Conservation (phyloP, 2,113 vertebrate species). For the Leuciscus idus region DNA sequence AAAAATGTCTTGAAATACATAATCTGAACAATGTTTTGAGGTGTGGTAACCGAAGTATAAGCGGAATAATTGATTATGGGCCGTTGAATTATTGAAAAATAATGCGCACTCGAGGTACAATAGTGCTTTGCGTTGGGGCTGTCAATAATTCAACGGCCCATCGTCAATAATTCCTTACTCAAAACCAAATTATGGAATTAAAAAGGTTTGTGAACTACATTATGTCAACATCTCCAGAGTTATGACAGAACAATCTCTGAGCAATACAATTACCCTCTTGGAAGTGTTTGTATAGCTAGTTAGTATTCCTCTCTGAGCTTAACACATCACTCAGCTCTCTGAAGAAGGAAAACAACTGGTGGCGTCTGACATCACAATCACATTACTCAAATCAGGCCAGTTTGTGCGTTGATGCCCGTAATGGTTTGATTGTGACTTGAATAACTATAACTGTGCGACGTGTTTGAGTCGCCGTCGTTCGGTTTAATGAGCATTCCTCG, state of each 20-base stretch:
- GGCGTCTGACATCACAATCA: constrained; percentile 14
- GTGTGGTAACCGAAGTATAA: no score
- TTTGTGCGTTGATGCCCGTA: not conserved
- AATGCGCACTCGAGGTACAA: no score
- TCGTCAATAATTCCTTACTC: not conserved
- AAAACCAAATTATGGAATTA: not conserved
- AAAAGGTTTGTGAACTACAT: not conserved
- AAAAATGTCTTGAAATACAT: no score
- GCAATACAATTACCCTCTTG: not conserved
- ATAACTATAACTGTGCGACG: constrained; percentile 54
- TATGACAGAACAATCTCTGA: not conserved
- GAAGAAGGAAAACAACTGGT: not conserved
- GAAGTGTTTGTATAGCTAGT: not conserved
- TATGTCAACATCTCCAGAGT: not conserved
- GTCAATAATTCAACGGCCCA: no score
- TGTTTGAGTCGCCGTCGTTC: constrained; percentile 50
- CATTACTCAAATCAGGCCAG: constrained; percentile 5
- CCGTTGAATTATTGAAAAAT: no score
- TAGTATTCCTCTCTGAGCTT: constrained; percentile 2
- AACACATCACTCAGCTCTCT: not conserved
- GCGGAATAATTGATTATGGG: no score
- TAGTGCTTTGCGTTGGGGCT: no score
- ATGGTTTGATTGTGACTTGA: constrained; percentile 52
- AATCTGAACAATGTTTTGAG: no score
- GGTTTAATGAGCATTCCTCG: constrained; percentile 48